Evolutionary conservation across 2,797 vertebrate genomes (phyloP).

Genomic region (Peromyscus nudipes): DNA sequence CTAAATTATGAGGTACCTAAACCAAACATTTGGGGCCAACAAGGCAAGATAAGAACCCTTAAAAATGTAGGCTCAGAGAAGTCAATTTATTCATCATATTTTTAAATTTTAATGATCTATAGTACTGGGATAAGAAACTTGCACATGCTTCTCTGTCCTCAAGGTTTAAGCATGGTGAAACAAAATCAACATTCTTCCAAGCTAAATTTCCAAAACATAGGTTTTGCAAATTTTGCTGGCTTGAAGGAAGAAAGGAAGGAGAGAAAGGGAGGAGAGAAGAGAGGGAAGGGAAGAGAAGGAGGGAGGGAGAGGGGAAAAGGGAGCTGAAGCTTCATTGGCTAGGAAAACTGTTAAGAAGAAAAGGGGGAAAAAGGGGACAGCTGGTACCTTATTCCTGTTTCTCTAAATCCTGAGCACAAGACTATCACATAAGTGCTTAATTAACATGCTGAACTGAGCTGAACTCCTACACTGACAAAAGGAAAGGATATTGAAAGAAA

Average conservation of each 20-base stretch:
- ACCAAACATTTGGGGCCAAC: conserved; percentile 32
- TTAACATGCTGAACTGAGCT: conserved; percentile 65
- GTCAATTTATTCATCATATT: conserved; percentile 47
- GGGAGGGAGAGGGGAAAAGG: no score
- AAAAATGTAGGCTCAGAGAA: conserved; percentile 30
- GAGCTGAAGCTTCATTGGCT: background rate
- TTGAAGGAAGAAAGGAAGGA: background rate
- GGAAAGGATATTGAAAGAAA: conserved; percentile 69
- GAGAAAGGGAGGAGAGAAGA: no score
- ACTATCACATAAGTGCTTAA: conserved; percentile 53
- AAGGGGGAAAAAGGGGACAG: conserved; percentile 13
- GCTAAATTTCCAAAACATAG: conserved; percentile 32
- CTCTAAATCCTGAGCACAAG: conserved; percentile 51
- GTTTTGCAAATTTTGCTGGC: conserved; percentile 33
- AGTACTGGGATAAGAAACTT: background rate
- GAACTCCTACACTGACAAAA: conserved; percentile 59
- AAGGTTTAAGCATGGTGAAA: background rate
- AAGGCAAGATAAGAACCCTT: conserved; percentile 6
- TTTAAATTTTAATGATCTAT: conserved; percentile 53
- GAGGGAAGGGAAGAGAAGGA: background rate
- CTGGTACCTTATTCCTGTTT: conserved; percentile 52
- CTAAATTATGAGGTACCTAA: conserved; percentile 35
- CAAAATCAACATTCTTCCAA: background rate
- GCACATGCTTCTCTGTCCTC: background rate
- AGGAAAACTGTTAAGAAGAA: conserved; percentile 56